phyloP scores from a whole-genome alignment of 1,140 invertebrate genomes.

The Apis laboriosa region DNA sequence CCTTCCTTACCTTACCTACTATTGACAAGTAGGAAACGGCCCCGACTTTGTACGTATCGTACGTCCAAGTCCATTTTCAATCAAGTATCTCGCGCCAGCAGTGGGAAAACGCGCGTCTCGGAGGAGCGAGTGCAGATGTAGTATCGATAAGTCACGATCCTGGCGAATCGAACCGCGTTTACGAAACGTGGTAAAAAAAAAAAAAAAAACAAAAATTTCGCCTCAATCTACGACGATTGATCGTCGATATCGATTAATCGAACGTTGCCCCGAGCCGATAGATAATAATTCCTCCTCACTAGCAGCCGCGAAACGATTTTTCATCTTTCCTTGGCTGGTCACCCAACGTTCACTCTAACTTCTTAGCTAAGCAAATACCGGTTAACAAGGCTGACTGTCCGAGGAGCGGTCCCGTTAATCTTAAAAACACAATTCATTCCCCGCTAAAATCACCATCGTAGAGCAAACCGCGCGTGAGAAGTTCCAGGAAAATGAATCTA shows the following conservation, averaged over 20 bases:
- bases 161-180: no score
- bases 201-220: no score
- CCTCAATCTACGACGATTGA: no score
- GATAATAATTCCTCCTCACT: not conserved
- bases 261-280: not conserved
- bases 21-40: not conserved
- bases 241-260: not conserved
- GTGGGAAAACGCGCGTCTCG: not conserved
- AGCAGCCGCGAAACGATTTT: not conserved
- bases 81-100: no score
- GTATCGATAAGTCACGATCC: no score
- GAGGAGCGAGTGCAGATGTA: no score
- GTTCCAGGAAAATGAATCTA: slow-evolving; percentile 38
- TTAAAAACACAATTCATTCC: slow-evolving; percentile 24
- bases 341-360: not conserved
- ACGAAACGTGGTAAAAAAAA: no score
- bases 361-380: slow-evolving; percentile 43
- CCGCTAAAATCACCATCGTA: not conserved
- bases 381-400: slow-evolving; percentile 30
- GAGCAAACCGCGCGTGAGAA: not conserved
- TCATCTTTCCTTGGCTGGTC: not conserved
- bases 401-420: slow-evolving; percentile 37
- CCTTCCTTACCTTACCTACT: not conserved
- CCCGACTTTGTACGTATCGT: not conserved
- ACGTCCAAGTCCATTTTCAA: not conserved